Evolutionary conservation across 2,888 invertebrate genomes (phyloP), one percentile per base, ranked within the genome.

Genomic region (Clivina fossor): DNA sequence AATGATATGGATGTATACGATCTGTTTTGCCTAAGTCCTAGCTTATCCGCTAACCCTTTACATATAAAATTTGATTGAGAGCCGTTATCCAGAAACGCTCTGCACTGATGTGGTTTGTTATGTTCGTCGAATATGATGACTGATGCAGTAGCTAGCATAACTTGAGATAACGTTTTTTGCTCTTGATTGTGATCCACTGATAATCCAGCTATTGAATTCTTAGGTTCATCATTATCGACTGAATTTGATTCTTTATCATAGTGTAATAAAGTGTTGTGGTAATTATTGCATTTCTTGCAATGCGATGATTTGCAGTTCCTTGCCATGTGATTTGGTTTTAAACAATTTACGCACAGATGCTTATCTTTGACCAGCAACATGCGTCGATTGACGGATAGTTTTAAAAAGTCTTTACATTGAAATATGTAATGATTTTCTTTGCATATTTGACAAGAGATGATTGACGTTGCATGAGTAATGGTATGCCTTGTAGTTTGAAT

Each of bases 1-100:
- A 32, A 19, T 7, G 33, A 18, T 33, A 47, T 22, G 3, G 28
- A 9, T 7, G 30, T 11, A 11, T 11, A 11, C 7, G 15, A 13
- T 13, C n/a, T n/a, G 22, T 16, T 44, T 4, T n/a, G 11, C 15
- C 15, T 24, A 2, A 44, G 16, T 24, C 26, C n/a, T 7, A 44
- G 20, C 16, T 18, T n/a, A 7, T 30, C 9, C 5, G 16, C 30
- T n/a, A 15, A 30, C 4, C 8, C 16, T n/a, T 30, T 15, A 5
- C n/a, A 24, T 7, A 43, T 24, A 22, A 43, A 43, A 22, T 24
- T 43, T 20, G 43, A 43, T 24, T 43, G 43, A 22, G 43, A 43
- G 24, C 43, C 43, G 8, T 24, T 24, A 15, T 43, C 43, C 11
- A 43, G 22, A 4, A 24, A 24, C 22, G 43, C 43, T 24, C 20